Evolutionary conservation across 2,113 vertebrate genomes (phyloP).

Genomic region (Menidia beryllina): DNA sequence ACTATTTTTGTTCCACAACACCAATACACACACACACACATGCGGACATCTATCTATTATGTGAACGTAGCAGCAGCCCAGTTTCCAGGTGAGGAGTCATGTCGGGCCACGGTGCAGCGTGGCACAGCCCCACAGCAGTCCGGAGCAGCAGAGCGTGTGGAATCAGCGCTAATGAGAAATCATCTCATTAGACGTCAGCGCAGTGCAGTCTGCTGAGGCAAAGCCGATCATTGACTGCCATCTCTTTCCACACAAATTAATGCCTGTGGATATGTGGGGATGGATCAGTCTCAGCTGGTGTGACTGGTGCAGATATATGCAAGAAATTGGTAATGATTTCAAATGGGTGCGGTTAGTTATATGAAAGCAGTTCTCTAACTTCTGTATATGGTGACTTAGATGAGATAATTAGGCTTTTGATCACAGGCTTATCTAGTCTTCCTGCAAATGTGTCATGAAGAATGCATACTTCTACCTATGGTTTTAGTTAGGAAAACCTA

Average conservation of each 20-base stretch:
- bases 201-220: constrained; percentile 44
- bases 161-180: constrained; percentile 70
- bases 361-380: neutral
- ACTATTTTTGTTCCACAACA: no score
- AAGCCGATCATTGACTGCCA: constrained; percentile 56
- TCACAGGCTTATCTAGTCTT: no score
- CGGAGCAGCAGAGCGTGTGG: constrained; percentile 16
- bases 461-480: no score
- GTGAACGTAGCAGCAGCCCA: neutral
- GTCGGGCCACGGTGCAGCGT: constrained; percentile 10
- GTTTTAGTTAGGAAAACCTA: no score
- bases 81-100: constrained; percentile 28
- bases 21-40: no score
- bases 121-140: constrained; percentile 24
- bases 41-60: no score
- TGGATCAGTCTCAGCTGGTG: constrained; percentile 45
- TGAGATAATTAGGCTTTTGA: neutral
- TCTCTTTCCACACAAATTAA: constrained; percentile 48
- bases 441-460: no score
- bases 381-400: neutral
- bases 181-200: constrained; percentile 65
- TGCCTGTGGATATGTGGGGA: constrained; percentile 36
- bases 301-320: constrained; percentile 22
- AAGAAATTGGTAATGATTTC: neutral
- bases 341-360: neutral